Evolutionary conservation across 2,113 vertebrate genomes (phyloP).

Genomic region (Drymodes brunneopygia): DNA sequence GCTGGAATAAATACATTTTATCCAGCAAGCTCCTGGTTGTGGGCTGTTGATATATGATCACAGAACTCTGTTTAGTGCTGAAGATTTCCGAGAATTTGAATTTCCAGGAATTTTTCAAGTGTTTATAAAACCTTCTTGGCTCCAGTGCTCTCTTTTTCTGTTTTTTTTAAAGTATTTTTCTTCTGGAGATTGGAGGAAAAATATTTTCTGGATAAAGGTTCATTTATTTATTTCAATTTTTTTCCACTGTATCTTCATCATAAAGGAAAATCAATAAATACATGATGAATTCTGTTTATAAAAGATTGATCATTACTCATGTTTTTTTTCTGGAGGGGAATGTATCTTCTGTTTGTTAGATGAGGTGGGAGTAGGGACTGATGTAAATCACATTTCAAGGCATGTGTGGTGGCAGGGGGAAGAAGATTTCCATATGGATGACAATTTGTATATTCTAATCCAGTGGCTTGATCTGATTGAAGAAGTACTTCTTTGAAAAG

Average conservation of each 20-base stretch:
- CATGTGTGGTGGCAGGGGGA: neutral
- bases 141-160: neutral
- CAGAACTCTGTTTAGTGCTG: neutral
- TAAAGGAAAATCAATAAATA: neutral
- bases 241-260: neutral
- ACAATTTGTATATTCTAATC: neutral
- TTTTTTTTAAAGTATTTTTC: neutral
- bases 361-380: conserved; percentile 10
- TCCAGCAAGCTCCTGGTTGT: neutral
- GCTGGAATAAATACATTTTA: neutral
- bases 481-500: neutral
- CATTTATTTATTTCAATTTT: neutral
- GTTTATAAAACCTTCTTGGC: neutral
- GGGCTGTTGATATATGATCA: neutral
- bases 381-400: conserved; percentile 37
- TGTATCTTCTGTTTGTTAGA: neutral
- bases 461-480: neutral
- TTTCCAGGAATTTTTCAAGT: neutral
- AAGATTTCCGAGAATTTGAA: neutral
- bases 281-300: neutral
- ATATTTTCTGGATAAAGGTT: neutral
- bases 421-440: conserved; percentile 22
- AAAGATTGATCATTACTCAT: neutral
- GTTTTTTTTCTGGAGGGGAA: neutral
- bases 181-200: neutral